Conservation (phyloP, 2,113 vertebrate species). For the Podocnemis expansa region DNA sequence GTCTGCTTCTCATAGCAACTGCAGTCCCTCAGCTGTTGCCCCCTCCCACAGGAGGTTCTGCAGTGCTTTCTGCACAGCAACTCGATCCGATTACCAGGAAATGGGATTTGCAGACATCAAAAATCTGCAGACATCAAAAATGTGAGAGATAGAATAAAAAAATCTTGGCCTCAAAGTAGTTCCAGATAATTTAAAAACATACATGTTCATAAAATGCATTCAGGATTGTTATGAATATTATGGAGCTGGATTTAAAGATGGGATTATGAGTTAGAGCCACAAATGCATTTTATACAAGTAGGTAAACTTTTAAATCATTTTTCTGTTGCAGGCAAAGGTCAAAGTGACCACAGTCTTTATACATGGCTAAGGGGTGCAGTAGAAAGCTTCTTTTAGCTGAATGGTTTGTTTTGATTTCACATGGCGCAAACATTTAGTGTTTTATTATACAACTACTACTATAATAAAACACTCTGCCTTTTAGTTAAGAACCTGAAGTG, state of each 20-base stretch:
- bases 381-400: background rate
- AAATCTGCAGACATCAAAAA: background rate
- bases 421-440: background rate
- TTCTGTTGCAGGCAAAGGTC: background rate
- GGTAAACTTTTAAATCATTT: conserved; percentile 45
- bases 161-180: background rate
- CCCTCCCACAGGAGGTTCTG: background rate
- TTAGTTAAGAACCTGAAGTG: background rate
- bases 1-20: conserved; percentile 79
- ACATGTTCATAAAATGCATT: accelerated
- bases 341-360: background rate
- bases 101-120: background rate
- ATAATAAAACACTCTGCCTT: background rate
- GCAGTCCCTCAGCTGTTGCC: conserved; percentile 48
- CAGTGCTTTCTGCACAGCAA: background rate
- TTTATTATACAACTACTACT: background rate
- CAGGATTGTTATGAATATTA: background rate
- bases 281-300: conserved; percentile 44
- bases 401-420: background rate
- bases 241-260: conserved; percentile 9
- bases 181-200: accelerated
- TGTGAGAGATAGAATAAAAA: background rate
- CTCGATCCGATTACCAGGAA: conserved; percentile 26
- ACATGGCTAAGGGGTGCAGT: background rate
- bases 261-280: background rate